phyloP scores from a whole-genome alignment of 2,113 vertebrate species.

The Ictalurus punctatus region DNA sequence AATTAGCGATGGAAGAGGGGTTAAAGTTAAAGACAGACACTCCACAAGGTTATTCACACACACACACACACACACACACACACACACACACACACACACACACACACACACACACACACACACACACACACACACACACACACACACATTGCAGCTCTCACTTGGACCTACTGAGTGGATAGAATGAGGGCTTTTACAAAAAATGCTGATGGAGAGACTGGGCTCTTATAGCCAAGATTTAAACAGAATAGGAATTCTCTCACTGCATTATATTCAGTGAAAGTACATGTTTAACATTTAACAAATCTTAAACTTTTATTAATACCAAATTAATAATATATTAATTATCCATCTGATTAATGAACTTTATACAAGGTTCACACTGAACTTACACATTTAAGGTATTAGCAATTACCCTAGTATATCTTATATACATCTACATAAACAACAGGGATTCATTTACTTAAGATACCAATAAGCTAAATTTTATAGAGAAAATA shows the following conservation, averaged over 20 bases:
- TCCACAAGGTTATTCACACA: constrained; percentile 65
- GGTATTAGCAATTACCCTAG: not conserved
- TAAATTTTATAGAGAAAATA: not conserved
- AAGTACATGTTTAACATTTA: not conserved
- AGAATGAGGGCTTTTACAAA: constrained; percentile 10
- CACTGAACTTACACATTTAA: not conserved
- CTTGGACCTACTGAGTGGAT: constrained; percentile 7
- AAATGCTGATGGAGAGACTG: constrained; percentile 20
- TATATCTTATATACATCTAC: not conserved
- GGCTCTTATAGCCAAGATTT: not conserved
- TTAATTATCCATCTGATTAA: not conserved
- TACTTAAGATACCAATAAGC: not conserved
- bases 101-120: too few relatives aligned
- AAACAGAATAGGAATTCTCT: not conserved
- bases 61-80: too few relatives aligned
- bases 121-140: not conserved
- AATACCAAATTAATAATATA: not conserved
- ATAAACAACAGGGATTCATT: not conserved
- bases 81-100: too few relatives aligned
- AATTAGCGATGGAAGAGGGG: constrained; percentile 55
- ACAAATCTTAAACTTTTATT: not conserved
- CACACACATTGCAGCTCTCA: constrained; percentile 22
- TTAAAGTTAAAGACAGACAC: constrained; percentile 77
- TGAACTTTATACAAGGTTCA: not conserved
- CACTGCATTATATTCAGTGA: not conserved